Evolutionary conservation across 2,113 vertebrate species (phyloP).

Genomic region (Syngnathus scovelli): DNA sequence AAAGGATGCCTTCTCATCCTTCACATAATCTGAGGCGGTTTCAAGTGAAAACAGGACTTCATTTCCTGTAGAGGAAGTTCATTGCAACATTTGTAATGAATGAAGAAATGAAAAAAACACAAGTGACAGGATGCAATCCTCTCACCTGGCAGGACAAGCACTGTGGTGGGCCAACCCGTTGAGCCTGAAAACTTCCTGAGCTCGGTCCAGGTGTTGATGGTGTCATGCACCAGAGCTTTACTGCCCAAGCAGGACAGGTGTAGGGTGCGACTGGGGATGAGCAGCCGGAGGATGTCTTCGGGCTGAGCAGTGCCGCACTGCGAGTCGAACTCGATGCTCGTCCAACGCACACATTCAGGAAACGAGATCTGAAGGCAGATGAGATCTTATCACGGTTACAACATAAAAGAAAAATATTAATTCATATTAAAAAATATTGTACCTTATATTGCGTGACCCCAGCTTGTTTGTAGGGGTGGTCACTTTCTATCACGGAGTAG

Average conservation of each 20-base stretch:
- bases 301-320: constrained; percentile 95
- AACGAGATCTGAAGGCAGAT: constrained; percentile 81
- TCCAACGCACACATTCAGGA: constrained; percentile 96
- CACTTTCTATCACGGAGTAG: constrained; percentile 92
- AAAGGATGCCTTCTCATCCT: constrained; percentile 96
- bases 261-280: constrained; percentile 85
- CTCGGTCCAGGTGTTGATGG: constrained; percentile 95
- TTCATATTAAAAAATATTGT: not conserved
- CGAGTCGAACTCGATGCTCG: constrained; percentile 91
- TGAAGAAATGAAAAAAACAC: not conserved
- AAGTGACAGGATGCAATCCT: not conserved
- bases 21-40: constrained; percentile 97
- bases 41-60: constrained; percentile 95
- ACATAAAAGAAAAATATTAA: too few relatives aligned
- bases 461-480: constrained; percentile 95
- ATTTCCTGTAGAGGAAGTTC: constrained; percentile 75
- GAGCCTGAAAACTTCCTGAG: constrained; percentile 94
- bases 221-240: constrained; percentile 86
- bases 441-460: constrained; percentile 94
- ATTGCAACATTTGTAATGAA: not conserved
- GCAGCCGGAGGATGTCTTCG: constrained; percentile 89
- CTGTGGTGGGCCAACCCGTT: constrained; percentile 89
- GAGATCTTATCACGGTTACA: not conserved
- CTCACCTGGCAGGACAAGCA: constrained; percentile 90
- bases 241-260: constrained; percentile 83